Evolutionary conservation across 2,113 vertebrate species (phyloP), one percentile per base, ranked within the genome.

Genomic region (Sylvietta virens): DNA sequence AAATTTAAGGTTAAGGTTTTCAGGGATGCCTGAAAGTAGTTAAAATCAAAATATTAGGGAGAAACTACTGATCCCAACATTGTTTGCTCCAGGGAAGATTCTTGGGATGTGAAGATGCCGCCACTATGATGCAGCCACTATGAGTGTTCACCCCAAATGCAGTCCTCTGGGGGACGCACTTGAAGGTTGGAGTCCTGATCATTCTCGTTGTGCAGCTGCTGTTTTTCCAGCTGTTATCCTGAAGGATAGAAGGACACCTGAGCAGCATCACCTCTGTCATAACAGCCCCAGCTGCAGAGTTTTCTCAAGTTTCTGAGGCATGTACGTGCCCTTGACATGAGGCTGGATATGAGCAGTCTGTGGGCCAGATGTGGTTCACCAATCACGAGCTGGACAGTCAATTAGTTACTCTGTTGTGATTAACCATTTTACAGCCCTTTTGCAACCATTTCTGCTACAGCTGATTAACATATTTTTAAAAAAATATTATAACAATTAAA

Each of bases 311-410:
- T 81, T 61, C 44, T 62, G n/a, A 61, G 50, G 17, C 24, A 23
- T 19, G 47, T 27, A 21, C 30, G 12, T 69, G n/a, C 26, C 42
- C 51, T 84, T 57, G 40, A 40, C 9, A 4, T 16, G 19, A 73
- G 11, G 13, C 22, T 66, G 19, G 17, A 16, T 70, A 37, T 0
- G 0, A 94, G 24, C 45, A 81, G 44, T 16, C 39, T 40, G 21
- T 37, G 30, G 40, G 50, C 18, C 58, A 56, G 26, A 23, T 53
- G 16, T 24, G 7, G 21, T 31, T 69, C 37, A 39, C 35, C 37
- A 28, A 0, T 56, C 22, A 48, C 1, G 1, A 47, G 24, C 0
- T 72, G n/a, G 48, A 39, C 24, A 47, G n/a, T 47, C 16, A 42
- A 19, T 47, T 50, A 33, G 7, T 13, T 72, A 27, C 13, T 40